Evolutionary conservation across 1,140 invertebrate species (phyloP), one percentile per base, ranked within the genome.

Genomic region (Catajapyx aquilonaris): DNA sequence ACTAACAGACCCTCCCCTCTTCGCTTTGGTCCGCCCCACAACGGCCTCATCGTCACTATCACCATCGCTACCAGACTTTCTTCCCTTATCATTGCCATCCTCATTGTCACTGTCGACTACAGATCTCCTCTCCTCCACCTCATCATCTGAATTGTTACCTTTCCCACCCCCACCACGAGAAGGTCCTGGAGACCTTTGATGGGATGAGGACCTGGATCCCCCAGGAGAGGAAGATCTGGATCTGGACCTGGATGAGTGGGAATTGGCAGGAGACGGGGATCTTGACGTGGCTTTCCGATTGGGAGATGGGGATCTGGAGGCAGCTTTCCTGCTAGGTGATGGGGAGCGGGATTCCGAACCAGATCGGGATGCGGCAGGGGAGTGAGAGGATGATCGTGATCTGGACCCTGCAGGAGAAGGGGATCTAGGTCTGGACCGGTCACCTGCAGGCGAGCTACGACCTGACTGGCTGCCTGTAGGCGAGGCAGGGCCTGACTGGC

Each of bases 161-260:
- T 64, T 66, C 31, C 43, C 52, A 40, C 42, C 45, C 31, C 33
- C 41, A 23, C 39, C 46, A 18, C 42, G 41, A 3, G 45, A 48
- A 2, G 43, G 49, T 43, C 47, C 9, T 28, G 25, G n/a, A 28
- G 9, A n/a, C 9, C 25, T 28, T 10, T 28, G 25, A 9, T n/a
- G 9, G 25, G 25, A 28, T 28, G 21, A 42, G 5, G 36, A 28
- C 20, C 41, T 15, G 10, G 40, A 42, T 10, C 41, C 22, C 18
- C 31, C 34, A 9, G 22, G 13, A n/a, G 39, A 40, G 4, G 21
- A n/a, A 5, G 34, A 16, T 25, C 35, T 10, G 35, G 40, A 41
- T 15, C 40, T 23, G 10, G 41, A 44, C 4, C 43, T 16, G 19
- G 43, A 44, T 31, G 28, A 25, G 20, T 40, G 34, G 22, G 19